A percentile compares a stretch with the other conserved stretches of the same genome.
Conservation (phyloP, 23 tunicate species). For the Trididemnum clinides region DNA sequence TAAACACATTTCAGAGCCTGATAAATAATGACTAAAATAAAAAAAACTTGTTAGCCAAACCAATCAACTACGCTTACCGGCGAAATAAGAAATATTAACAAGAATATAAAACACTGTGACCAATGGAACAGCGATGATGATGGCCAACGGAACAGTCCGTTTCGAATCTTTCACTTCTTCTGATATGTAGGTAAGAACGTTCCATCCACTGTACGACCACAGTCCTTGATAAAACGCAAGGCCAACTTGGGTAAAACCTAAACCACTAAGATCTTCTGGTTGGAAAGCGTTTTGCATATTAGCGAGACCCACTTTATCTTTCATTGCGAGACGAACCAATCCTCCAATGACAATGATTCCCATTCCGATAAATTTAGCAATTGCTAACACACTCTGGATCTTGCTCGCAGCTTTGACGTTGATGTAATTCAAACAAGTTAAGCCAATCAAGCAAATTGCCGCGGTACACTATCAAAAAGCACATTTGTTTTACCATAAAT, state of each 20-base stretch:
- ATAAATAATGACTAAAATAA: too few relatives aligned
- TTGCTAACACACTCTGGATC: slow-evolving; percentile 37
- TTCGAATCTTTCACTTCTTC: slow-evolving; percentile 66
- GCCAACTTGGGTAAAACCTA: slow-evolving; percentile 55
- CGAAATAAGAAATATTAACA: slow-evolving; percentile 72
- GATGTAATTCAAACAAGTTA: slow-evolving; percentile 41
- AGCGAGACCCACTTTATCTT: slow-evolving; percentile 32
- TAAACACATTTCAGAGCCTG: too few relatives aligned
- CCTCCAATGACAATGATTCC: slow-evolving; percentile 64
- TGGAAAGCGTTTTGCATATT: slow-evolving; percentile 61
- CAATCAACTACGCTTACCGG: too few relatives aligned
- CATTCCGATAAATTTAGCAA: slow-evolving; percentile 72
- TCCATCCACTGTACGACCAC: slow-evolving; percentile 83
- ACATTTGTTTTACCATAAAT: slow-evolving; percentile 30
- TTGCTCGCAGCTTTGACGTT: slow-evolving; percentile 60
- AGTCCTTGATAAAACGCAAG: slow-evolving; percentile 74
- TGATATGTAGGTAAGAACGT: slow-evolving; percentile 45
- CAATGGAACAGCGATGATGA: slow-evolving; percentile 60
- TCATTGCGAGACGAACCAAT: slow-evolving; percentile 28
- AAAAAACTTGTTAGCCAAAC: too few relatives aligned
- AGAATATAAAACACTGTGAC: slow-evolving; percentile 64
- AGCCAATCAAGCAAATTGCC: slow-evolving; percentile 4
- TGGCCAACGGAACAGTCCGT: slow-evolving; percentile 56
- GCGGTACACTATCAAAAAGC: slow-evolving; percentile 28
- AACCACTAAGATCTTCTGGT: slow-evolving; percentile 24